Percentiles rank a stretch among this genome's conserved stretches.
Evolutionary conservation across 1,140 invertebrate genomes (phyloP).

Genomic region (Drosophila varians): DNA sequence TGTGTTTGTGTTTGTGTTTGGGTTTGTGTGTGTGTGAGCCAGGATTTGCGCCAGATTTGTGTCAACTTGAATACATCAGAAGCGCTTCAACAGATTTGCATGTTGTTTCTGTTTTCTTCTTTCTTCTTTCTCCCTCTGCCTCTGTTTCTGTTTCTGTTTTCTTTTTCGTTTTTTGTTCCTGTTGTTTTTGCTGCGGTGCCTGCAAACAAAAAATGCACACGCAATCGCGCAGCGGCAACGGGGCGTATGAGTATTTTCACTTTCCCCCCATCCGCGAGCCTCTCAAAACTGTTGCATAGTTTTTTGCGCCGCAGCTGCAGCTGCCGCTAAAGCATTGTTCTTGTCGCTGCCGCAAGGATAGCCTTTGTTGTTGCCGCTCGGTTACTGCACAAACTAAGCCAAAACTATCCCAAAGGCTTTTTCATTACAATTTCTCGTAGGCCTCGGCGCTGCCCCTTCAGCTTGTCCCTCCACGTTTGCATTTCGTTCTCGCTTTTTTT

Average conservation of each 20-base stretch:
- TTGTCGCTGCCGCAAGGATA: slow-evolving; percentile 36
- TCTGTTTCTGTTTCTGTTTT: slow-evolving; percentile 18
- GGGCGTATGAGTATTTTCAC: slow-evolving; percentile 63
- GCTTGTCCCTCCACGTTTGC: background rate
- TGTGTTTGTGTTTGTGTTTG: slow-evolving; percentile 26
- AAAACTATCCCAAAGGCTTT: slow-evolving; percentile 77
- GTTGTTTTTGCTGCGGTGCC: slow-evolving; percentile 44
- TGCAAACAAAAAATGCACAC: slow-evolving; percentile 68
- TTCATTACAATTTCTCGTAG: slow-evolving; percentile 67
- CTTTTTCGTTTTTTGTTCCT: slow-evolving; percentile 16
- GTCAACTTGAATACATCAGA: slow-evolving; percentile 82
- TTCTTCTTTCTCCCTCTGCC: no score
- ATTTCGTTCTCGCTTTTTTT: slow-evolving; percentile 11
- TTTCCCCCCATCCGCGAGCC: slow-evolving; percentile 12
- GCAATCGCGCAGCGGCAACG: slow-evolving; percentile 69
- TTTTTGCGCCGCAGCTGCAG: slow-evolving; percentile 43
- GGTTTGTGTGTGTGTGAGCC: slow-evolving; percentile 60
- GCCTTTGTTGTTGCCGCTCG: slow-evolving; percentile 57
- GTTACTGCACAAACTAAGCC: slow-evolving; percentile 51
- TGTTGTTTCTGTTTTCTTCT: slow-evolving; percentile 56
- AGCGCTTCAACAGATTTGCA: slow-evolving; percentile 77
- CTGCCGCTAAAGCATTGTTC: slow-evolving; percentile 28
- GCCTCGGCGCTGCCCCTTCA: background rate
- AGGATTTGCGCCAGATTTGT: slow-evolving; percentile 81
- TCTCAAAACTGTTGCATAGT: slow-evolving; percentile 74